phyloP scores from a whole-genome alignment of 2,888 invertebrate genomes.

The Melieria omissa region DNA sequence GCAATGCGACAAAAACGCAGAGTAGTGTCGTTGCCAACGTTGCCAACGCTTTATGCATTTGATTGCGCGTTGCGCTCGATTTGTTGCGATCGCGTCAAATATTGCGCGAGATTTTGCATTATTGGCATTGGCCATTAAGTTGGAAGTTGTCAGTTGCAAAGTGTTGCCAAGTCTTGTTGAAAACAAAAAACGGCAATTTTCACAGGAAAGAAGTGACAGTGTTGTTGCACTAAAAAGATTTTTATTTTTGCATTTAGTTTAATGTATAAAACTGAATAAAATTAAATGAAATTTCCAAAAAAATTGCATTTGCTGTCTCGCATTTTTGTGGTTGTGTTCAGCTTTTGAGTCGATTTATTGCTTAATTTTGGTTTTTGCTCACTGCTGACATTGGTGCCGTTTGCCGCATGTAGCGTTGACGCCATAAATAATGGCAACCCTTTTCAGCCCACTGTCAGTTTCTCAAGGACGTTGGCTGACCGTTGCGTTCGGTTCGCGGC shows the following conservation, averaged over 20 bases:
- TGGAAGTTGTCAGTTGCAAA: no score
- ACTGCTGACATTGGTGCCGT: no score
- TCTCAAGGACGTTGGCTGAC: conserved; percentile 14
- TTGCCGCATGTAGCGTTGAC: background rate
- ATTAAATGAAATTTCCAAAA: background rate
- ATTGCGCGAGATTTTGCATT: no score
- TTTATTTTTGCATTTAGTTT: no score
- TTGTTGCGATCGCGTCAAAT: no score
- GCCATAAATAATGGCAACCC: conserved; percentile 24
- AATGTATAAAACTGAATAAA: no score
- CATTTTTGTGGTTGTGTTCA: background rate
- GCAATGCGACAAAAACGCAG: background rate
- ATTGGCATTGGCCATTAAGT: no score
- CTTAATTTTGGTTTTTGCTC: background rate
- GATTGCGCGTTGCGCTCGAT: background rate
- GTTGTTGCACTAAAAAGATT: no score
- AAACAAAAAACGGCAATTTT: no score
- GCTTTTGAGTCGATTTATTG: background rate
- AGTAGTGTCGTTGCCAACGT: background rate
- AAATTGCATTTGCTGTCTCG: background rate
- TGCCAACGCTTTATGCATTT: background rate
- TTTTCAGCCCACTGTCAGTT: conserved; percentile 26
- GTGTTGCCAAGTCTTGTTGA: no score
- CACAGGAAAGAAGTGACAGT: no score
- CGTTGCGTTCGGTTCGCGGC: background rate